Percentiles rank a stretch among this genome's conserved stretches.
Conservation (phyloP, 2,888 invertebrate species). For the Epinotia ramella region DNA sequence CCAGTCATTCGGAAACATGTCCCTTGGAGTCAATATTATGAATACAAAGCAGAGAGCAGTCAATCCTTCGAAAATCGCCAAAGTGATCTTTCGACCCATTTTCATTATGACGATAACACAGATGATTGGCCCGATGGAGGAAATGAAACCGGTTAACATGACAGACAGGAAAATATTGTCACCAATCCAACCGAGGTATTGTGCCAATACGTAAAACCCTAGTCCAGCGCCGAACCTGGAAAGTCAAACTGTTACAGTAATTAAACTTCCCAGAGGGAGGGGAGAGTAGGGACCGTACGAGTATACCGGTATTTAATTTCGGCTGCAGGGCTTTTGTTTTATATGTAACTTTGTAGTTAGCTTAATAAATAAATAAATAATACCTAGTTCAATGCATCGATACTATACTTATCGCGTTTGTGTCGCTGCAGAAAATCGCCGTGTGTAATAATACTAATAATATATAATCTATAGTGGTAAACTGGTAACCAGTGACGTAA, state of each 20-base stretch:
- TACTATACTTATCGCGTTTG: too few relatives aligned
- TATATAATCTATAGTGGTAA: too few relatives aligned
- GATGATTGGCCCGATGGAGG: slow-evolving; percentile 81
- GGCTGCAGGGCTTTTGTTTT: too few relatives aligned
- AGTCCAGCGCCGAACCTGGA: slow-evolving; percentile 85
- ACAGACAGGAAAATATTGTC: slow-evolving; percentile 83
- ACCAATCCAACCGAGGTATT: slow-evolving; percentile 84
- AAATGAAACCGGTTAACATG: slow-evolving; percentile 81
- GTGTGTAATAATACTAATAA: too few relatives aligned
- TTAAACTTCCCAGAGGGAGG: too few relatives aligned
- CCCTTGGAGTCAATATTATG: slow-evolving; percentile 79
- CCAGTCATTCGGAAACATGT: slow-evolving; percentile 78
- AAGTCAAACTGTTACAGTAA: slow-evolving; percentile 35
- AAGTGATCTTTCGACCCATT: slow-evolving; percentile 81
- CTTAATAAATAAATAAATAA: too few relatives aligned
- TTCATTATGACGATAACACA: slow-evolving; percentile 80
- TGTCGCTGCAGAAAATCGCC: too few relatives aligned
- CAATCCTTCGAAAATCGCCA: slow-evolving; percentile 76
- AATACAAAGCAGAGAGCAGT: slow-evolving; percentile 80
- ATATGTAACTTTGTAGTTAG: too few relatives aligned
- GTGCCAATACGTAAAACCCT: slow-evolving; percentile 86
- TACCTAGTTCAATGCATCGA: too few relatives aligned
- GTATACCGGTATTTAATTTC: too few relatives aligned
- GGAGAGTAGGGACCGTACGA: too few relatives aligned
- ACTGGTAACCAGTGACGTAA: too few relatives aligned